These are phyloP conservation scores for Oxyruncus cristatus DNA, from an alignment of 2,113 vertebrate genomes.

Conservation along the genomic window DNA sequence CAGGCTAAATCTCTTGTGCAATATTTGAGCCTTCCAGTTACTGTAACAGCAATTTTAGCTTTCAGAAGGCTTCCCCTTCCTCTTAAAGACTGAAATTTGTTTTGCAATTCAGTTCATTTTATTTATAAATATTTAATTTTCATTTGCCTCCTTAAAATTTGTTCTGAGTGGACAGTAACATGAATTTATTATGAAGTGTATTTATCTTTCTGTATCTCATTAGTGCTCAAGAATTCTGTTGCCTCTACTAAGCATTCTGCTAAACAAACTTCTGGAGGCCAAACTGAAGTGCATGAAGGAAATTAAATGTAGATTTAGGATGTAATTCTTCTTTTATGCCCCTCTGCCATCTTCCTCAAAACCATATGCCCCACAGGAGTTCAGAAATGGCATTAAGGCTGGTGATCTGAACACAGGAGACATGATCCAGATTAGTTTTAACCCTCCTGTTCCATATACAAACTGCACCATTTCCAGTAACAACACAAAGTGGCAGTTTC, in stretches of 20 bases:
- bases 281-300: background rate
- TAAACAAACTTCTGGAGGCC: constrained; percentile 20
- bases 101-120: constrained; percentile 52
- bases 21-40: constrained; percentile 48
- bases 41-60: constrained; percentile 58
- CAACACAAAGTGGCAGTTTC: background rate
- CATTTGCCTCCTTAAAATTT: constrained; percentile 31
- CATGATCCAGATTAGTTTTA: background rate
- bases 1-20: constrained; percentile 53
- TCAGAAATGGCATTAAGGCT: background rate
- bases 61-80: constrained; percentile 56
- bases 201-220: constrained; percentile 40
- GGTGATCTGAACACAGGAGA: background rate
- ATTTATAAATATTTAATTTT: constrained; percentile 70
- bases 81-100: constrained; percentile 39
- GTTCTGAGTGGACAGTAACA: constrained; percentile 50
- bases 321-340: background rate
- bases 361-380: background rate
- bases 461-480: background rate
- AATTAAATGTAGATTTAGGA: background rate
- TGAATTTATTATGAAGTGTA: constrained; percentile 66
- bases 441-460: background rate
- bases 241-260: constrained; percentile 8
- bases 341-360: background rate
- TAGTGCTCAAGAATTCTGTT: constrained; percentile 20